Base-by-base conservation (phyloP, 2,888 invertebrate genomes). In the Aporophyla nigra region DNA sequence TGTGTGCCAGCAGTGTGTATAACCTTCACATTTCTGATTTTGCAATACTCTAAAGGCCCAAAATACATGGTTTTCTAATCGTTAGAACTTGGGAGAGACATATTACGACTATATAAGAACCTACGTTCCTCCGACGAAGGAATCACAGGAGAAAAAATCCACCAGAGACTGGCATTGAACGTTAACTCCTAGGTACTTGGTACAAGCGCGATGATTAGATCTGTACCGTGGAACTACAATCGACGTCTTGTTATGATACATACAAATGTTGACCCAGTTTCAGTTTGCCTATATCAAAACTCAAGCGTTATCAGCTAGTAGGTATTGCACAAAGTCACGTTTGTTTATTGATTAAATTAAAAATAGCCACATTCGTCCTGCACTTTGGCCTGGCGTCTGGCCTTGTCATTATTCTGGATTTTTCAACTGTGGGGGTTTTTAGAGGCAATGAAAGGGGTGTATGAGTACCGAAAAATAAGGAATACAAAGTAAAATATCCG, bases 221-320 rank as follows among this genome's bases (percentile, higher is more conserved):
- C 49, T n/a, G n/a, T n/a, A n/a, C n/a, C 56, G 43, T 66, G n/a
- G 10, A 46, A 46, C 2, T 16, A 24, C 53, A 76, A 27, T 40
- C 24, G 40, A 46, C 7, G 21, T 51, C 43, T 65, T 76, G 46
- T 40, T 59, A 53, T 16, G 33, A 66, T 76, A 54, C 27, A 61
- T 54, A 54, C 5, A 40, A 76, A 62, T n/a, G 49, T n/a, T 61
- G 69, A 76, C 59, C 76, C 27, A 76, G 6, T 76, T 76, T 27
- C 12, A 6, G 27, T 54, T 53, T 49, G 46, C 14, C 51, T 51
- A 49, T 54, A 74, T 46, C 0, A 21, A 62, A 61, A 73, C 61
- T 58, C 53, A 71, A 40, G 6, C 9, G n/a, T 5, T 53, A 53
- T 53, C 53, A n/a, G 21, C 21, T 14, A 67, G n/a, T 33, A 66